Conservation (phyloP, 2,888 invertebrate species). For the Drosophila melanosoma region DNA sequence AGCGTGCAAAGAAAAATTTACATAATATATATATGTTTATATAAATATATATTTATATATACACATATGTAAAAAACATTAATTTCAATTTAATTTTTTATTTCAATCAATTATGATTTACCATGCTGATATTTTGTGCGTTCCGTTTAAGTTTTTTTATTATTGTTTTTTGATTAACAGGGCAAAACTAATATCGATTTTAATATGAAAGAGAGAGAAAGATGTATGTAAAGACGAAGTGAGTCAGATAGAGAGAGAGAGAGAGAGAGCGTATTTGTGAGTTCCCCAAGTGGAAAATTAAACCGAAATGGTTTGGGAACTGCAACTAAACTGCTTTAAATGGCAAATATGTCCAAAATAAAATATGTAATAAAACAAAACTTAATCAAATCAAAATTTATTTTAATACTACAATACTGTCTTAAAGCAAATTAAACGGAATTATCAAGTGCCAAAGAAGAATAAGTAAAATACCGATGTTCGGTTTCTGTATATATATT, state of each 20-base stretch:
- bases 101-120: slow-evolving; percentile 66
- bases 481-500: slow-evolving; percentile 1
- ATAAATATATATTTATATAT: slow-evolving; percentile 4
- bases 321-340: slow-evolving; percentile 19
- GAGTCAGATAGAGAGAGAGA: slow-evolving; percentile 17
- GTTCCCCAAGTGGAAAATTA: slow-evolving; percentile 19
- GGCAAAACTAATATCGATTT: slow-evolving; percentile 37
- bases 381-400: slow-evolving; percentile 1
- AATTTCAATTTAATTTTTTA: slow-evolving; percentile 29
- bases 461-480: slow-evolving; percentile 1
- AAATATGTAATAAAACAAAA: slow-evolving; percentile 9
- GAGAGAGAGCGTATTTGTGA: slow-evolving; percentile 19
- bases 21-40: slow-evolving; percentile 14
- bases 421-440: slow-evolving; percentile 28
- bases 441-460: slow-evolving; percentile 9
- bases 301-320: slow-evolving; percentile 12
- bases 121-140: slow-evolving; percentile 75
- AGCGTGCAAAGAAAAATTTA: slow-evolving; percentile 47
- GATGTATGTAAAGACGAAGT: slow-evolving; percentile 16
- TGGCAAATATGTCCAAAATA: slow-evolving; percentile 12
- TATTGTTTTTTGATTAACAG: slow-evolving; percentile 9
- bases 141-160: slow-evolving; percentile 9
- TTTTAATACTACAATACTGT: slow-evolving; percentile 2
- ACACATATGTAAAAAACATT: slow-evolving; percentile 16
- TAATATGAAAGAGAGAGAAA: slow-evolving; percentile 16